Base-by-base conservation (phyloP, 1,140 invertebrate genomes). In the Euwallacea fornicatus region DNA sequence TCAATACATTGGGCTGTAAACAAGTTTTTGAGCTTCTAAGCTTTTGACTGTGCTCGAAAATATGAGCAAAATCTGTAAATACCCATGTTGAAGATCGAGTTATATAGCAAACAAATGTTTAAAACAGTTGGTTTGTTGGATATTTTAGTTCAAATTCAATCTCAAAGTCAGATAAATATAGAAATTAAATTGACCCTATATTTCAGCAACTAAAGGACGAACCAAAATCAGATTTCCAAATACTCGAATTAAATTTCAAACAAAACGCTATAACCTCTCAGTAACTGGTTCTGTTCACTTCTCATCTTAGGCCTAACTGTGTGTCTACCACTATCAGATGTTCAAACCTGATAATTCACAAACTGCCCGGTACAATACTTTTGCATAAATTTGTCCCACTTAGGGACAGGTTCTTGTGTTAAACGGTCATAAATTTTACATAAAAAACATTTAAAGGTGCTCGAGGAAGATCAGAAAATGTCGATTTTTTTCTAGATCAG, bases 391-490 rank as follows among this genome's bases (percentile, higher is more conserved):
- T 58, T 58, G 55, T 16, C 21, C 55, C 16, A 58, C n/a, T 16
- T 58, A 58, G 55, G 55, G 21, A 58, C 55, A 58, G 55, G 55
- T 58, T 58, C 55, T 13, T 15, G 21, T 15, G 55, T 58, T 13
- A 58, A 58, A 41, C 10, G 21, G n/a, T 58, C 55, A 58, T 58
- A 58, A 58, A 58, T 58, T 58, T 58, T 58, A 58, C 55, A 58
- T 58, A 58, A 58, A 58, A 58, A 58, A 15, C 13, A 58, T 58
- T 33, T 16, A 58, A 21, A 58, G 21, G n/a, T 58, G 55, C n/a
- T 15, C 55, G 55, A 58, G 21, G 55, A 58, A 58, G 55, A 41
- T 16, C 55, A 10, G 55, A 58, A 58, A 58, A n/a, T n/a, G 16
- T 16, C 16, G n/a, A 58, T 58, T 58, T 50, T 15, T 58, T 58